Base-by-base conservation (phyloP, 2,113 vertebrate genomes). In the Leucopsar rothschildi region DNA sequence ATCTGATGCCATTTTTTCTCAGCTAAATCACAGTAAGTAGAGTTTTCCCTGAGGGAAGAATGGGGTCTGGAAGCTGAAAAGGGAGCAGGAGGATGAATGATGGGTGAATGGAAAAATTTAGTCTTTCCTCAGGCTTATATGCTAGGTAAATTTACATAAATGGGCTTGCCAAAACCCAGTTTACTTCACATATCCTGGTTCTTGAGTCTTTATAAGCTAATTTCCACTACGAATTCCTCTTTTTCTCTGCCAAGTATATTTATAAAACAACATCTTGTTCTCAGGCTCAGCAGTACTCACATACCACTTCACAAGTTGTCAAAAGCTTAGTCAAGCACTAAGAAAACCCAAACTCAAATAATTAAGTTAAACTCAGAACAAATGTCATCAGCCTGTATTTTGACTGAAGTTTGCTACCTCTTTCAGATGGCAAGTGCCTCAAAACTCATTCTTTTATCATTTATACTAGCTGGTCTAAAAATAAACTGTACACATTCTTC, bases 201-300 rank as follows among this genome's bases (percentile, higher is more conserved):
- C 63, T 70, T 33, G 71, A 66, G 19, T 59, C 71, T 88, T 92
- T 88, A 86, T 59, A 86, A 97, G 80, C 18, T 77, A 83, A 77
- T 95, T 94, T 93, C 55, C 82, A 50, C 75, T 55, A 39, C 65
- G 47, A 82, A 77, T 72, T 88, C 49, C 37, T 94, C 75, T 85
- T 92, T 94, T 90, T 88, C 37, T 70, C 47, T 90, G 63, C 82
- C 86, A 94, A 88, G 44, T 73, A 28, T 90, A 94, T 95, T 97
- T 96, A 86, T 92, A 94, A 95, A 94, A 87, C 80, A 92, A 49
- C 90, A 95, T 89, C 92, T 89, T 94, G 84, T 81, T 95, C 91
- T 91, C 52, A 84, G 83, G 76, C 84, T 93, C 78, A 72, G 65
- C 78, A 91, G 49, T 82, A 82, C 49, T 93, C 90, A 75, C 72